These are phyloP conservation scores for Pollenia amentaria DNA, from an alignment of 2,888 invertebrate species.

Conservation along the genomic window DNA sequence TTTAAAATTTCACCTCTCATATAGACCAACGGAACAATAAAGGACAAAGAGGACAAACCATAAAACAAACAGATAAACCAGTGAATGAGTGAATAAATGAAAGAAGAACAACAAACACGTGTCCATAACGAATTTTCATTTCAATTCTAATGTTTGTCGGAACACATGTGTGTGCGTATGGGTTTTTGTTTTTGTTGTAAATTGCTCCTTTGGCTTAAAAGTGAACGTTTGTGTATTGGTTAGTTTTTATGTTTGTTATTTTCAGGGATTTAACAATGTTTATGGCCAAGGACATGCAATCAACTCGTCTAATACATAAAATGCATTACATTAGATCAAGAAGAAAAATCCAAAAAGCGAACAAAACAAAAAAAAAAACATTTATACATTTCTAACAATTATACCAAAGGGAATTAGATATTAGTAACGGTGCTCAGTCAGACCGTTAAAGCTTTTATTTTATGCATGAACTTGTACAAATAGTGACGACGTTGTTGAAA, in stretches of 20 bases:
- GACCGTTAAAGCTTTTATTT: slow-evolving; percentile 72
- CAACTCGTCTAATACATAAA: slow-evolving; percentile 62
- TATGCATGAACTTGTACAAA: slow-evolving; percentile 60
- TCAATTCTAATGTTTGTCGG: slow-evolving; percentile 55
- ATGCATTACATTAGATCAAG: slow-evolving; percentile 69
- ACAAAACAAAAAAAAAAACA: slow-evolving; percentile 14
- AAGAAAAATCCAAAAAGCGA: neutral
- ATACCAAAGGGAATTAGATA: slow-evolving; percentile 70
- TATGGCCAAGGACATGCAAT: slow-evolving; percentile 74
- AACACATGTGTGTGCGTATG: slow-evolving; percentile 56
- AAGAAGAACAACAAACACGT: slow-evolving; percentile 70
- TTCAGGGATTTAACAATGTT: slow-evolving; percentile 68
- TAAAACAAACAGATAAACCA: slow-evolving; percentile 30
- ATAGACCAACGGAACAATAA: slow-evolving; percentile 35
- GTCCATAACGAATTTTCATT: slow-evolving; percentile 75
- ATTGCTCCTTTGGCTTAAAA: slow-evolving; percentile 39
- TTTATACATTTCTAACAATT: slow-evolving; percentile 69
- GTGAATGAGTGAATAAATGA: slow-evolving; percentile 28
- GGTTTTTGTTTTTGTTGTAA: slow-evolving; percentile 35
- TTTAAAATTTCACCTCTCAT: slow-evolving; percentile 47
- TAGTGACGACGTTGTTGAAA: slow-evolving; percentile 18
- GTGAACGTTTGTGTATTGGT: slow-evolving; percentile 29
- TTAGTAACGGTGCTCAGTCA: slow-evolving; percentile 70
- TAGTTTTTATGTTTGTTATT: slow-evolving; percentile 47
- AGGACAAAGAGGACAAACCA: slow-evolving; percentile 48